phyloP scores from a whole-genome alignment of 2,113 vertebrate genomes.

The Miniopterus natalensis region DNA sequence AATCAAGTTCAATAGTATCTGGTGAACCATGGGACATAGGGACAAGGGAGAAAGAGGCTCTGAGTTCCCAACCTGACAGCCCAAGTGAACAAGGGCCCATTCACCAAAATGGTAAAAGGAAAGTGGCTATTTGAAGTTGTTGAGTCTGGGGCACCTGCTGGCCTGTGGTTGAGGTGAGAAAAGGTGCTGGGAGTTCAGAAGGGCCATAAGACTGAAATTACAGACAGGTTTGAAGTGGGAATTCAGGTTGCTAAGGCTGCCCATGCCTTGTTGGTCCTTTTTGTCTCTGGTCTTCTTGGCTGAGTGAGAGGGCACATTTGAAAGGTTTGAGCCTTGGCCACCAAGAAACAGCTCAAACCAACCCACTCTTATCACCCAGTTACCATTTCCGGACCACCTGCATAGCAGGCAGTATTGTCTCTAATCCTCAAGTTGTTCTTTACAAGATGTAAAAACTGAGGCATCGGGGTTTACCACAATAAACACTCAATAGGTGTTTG shows the following conservation, averaged over 20 bases:
- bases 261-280: neutral
- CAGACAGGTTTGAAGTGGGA: neutral
- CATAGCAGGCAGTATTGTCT: neutral
- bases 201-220: neutral
- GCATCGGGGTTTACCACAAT: neutral
- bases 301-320: neutral
- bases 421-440: neutral
- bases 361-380: neutral
- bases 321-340: neutral
- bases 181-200: neutral
- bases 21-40: neutral
- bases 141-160: neutral
- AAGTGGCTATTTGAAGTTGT: neutral
- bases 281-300: neutral
- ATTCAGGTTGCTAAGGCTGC: neutral
- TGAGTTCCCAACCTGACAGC: neutral
- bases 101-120: neutral
- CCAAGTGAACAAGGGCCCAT: neutral
- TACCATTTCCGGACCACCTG: neutral
- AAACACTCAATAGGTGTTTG: neutral
- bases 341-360: neutral
- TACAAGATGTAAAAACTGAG: constrained; percentile 1
- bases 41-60: neutral
- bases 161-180: neutral
- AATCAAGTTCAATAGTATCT: neutral